Percentiles rank a stretch among this genome's conserved stretches.
phyloP scores from a whole-genome alignment of 2,797 vertebrate species.

The Myripristis jacobus region DNA sequence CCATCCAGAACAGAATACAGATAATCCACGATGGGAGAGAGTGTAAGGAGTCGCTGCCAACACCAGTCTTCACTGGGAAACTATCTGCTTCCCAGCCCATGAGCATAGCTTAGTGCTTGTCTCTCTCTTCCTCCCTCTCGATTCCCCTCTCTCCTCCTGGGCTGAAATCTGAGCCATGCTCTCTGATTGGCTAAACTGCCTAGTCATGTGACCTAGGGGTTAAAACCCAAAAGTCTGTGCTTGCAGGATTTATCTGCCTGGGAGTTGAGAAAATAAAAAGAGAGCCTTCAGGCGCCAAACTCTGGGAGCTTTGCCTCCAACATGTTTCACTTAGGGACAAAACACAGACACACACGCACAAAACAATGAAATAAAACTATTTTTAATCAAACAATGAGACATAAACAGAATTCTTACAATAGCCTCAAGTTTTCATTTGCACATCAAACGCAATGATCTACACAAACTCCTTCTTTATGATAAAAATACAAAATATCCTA shows the following conservation, averaged over 20 bases:
- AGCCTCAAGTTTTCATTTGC: neutral
- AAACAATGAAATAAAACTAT: too few species aligned
- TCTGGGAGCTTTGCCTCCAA: neutral
- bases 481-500: neutral
- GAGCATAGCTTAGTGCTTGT: conserved; percentile 63
- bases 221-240: conserved; percentile 68
- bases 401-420: neutral
- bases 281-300: neutral
- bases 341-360: neutral
- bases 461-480: neutral
- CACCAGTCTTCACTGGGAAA: conserved; percentile 28
- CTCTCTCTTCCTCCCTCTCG: conserved; percentile 70
- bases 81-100: conserved; percentile 38
- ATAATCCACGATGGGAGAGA: conserved; percentile 36
- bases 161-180: conserved; percentile 84
- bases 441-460: conserved; percentile 1
- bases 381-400: neutral
- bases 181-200: conserved; percentile 74
- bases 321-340: too few species aligned
- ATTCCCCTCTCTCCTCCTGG: conserved; percentile 67
- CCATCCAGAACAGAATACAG: conserved; percentile 48
- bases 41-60: conserved; percentile 34
- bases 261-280: conserved; percentile 18
- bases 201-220: conserved; percentile 81
- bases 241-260: conserved; percentile 48